These are phyloP conservation scores for Nematopogon swammerdamellus DNA, from an alignment of 2,888 invertebrate species.

Conservation along the genomic window DNA sequence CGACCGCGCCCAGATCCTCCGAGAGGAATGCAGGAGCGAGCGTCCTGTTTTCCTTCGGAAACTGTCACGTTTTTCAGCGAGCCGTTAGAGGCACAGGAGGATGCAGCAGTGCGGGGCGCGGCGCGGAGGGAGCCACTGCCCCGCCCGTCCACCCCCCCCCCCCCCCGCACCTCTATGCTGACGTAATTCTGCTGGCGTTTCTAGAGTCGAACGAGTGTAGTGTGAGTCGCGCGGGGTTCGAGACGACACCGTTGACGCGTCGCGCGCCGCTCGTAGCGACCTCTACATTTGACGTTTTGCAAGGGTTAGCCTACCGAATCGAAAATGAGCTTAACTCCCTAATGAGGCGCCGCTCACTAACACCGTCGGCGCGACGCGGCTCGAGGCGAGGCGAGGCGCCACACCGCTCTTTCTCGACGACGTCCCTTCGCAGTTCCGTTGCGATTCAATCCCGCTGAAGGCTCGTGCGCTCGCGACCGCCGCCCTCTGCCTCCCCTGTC, in stretches of 20 bases:
- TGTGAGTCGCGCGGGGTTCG: slow-evolving; percentile 49
- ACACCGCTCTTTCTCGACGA: too few species aligned
- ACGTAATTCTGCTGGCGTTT: slow-evolving; percentile 52
- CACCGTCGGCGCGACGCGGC: slow-evolving; percentile 4
- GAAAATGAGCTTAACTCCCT: too few species aligned
- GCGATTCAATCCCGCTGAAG: neutral
- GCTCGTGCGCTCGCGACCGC: neutral
- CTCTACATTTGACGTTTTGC: slow-evolving; percentile 43
- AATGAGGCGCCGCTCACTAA: too few species aligned
- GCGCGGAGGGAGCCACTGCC: slow-evolving; percentile 18
- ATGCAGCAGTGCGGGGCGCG: slow-evolving; percentile 40
- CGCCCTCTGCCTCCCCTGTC: neutral
- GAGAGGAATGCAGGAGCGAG: too few species aligned
- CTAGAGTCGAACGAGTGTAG: slow-evolving; percentile 45
- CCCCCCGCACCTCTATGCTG: slow-evolving; percentile 33
- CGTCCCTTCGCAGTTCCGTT: slow-evolving; percentile 14
- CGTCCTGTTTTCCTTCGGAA: slow-evolving; percentile 6
- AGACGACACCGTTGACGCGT: slow-evolving; percentile 25
- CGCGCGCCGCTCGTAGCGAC: slow-evolving; percentile 31
- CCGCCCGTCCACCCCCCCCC: slow-evolving; percentile 13
- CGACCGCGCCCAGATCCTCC: too few species aligned
- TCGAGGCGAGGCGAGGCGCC: slow-evolving; percentile 8
- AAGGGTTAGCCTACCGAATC: too few species aligned
- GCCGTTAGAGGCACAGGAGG: slow-evolving; percentile 34
- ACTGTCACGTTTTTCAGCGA: slow-evolving; percentile 45